Conservation (phyloP, 2,113 vertebrate species). For the Hemiscyllium ocellatum region DNA sequence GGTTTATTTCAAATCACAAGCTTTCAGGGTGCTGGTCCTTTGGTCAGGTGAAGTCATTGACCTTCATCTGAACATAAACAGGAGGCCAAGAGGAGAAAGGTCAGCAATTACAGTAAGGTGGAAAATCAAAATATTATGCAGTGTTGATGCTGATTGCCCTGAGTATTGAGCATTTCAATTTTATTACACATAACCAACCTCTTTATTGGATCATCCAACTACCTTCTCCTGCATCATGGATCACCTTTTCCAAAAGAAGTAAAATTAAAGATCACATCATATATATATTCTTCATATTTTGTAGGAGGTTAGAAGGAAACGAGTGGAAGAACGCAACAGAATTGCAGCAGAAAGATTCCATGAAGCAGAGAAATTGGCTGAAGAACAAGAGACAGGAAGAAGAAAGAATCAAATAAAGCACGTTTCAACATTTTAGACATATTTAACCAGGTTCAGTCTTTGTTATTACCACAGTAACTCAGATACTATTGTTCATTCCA, state of each 20-base stretch:
- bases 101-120: no score
- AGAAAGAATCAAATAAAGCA: constrained; percentile 1
- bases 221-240: not conserved
- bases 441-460: not conserved
- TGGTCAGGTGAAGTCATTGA: no score
- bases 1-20: no score
- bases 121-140: no score
- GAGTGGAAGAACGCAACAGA: constrained; percentile 40
- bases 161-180: no score
- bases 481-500: not conserved
- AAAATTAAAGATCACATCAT: not conserved
- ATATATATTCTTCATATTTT: constrained; percentile 28
- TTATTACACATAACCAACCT: not conserved
- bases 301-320: constrained; percentile 41
- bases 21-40: no score
- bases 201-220: not conserved
- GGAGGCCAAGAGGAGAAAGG: no score
- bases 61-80: no score
- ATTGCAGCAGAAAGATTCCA: constrained; percentile 38
- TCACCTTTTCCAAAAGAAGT: not conserved
- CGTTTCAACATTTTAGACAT: not conserved
- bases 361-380: constrained; percentile 39
- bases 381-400: not conserved
- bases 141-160: no score
- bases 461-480: not conserved